Conservation (phyloP, 2,888 invertebrate species). For the Balanococcus diminutus region DNA sequence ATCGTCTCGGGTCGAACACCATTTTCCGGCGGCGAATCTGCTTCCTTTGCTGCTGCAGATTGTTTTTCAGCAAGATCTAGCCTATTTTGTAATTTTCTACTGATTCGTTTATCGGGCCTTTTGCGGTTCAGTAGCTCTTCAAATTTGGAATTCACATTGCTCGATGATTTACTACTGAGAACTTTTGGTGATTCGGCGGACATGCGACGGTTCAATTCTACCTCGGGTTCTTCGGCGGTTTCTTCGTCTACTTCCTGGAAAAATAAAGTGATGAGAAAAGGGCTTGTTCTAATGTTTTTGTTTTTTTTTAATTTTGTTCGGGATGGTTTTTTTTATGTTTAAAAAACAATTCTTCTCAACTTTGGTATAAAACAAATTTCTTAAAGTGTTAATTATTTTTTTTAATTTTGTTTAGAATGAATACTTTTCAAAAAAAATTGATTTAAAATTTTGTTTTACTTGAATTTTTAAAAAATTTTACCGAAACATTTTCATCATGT, state of each 20-base stretch:
- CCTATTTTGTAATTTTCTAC: constrained; percentile 17
- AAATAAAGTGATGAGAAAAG: not conserved
- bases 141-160: constrained; percentile 37
- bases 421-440: no score
- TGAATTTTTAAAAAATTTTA: no score
- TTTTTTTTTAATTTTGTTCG: no score
- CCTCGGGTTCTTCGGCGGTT: constrained; percentile 34
- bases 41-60: not conserved
- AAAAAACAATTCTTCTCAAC: no score
- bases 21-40: constrained; percentile 45
- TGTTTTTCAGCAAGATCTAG: constrained; percentile 35
- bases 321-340: no score
- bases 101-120: constrained; percentile 21
- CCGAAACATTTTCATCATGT: no score
- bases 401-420: no score
- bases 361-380: no score
- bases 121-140: constrained; percentile 34
- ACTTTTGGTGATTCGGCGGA: constrained; percentile 39
- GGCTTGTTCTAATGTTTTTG: no score
- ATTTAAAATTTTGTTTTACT: no score
- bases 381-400: no score
- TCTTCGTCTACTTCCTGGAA: constrained; percentile 49
- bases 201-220: constrained; percentile 22
- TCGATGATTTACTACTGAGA: constrained; percentile 39
- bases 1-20: not conserved